Evolutionary conservation across 2,113 vertebrate species (phyloP).

Genomic region (Sturnira hondurensis): DNA sequence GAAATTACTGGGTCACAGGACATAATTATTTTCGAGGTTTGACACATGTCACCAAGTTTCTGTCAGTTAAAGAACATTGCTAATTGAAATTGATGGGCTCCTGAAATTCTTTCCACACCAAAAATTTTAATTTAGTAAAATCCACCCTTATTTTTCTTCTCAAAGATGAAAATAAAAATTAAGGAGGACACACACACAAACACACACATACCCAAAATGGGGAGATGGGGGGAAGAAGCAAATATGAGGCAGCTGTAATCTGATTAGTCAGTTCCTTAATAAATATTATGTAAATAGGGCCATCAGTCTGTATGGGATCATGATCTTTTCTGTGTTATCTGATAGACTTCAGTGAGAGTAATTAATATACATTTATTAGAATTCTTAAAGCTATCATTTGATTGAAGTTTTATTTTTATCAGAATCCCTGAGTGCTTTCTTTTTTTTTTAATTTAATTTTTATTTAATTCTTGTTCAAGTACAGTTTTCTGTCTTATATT

Average conservation of each 20-base stretch:
- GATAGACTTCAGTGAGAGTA: neutral
- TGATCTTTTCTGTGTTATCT: neutral
- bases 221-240: neutral
- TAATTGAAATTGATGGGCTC: neutral
- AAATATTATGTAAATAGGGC: neutral
- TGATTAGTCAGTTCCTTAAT: neutral
- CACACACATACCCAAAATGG: neutral
- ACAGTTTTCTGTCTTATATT: no score
- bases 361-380: neutral
- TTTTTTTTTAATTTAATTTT: no score
- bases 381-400: neutral
- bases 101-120: neutral
- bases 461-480: no score
- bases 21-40: conserved; percentile 8
- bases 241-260: neutral
- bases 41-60: neutral
- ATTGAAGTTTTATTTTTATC: neutral
- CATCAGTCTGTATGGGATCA: neutral
- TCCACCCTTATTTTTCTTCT: neutral
- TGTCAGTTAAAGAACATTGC: neutral
- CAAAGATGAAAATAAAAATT: neutral
- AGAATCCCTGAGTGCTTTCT: neutral
- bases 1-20: neutral
- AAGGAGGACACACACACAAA: neutral
- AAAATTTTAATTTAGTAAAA: neutral